Percentiles rank a stretch among this genome's conserved stretches.
These are phyloP conservation scores for Macropus fuliginosus DNA, from an alignment of 2,797 vertebrate genomes.

Conservation along the genomic window DNA sequence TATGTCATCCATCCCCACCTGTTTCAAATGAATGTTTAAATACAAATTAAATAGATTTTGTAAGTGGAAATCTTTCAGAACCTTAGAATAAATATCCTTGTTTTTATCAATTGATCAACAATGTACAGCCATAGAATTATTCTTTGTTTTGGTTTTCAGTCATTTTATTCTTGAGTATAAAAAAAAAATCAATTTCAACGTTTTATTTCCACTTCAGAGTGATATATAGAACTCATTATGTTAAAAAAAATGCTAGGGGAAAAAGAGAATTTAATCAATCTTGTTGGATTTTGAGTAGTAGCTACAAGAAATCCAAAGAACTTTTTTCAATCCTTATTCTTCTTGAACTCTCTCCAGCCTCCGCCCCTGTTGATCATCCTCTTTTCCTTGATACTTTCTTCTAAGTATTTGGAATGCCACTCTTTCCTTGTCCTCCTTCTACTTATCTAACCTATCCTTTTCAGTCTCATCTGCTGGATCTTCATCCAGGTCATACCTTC, in stretches of 20 bases:
- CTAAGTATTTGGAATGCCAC: no score
- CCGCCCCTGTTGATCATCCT: no score
- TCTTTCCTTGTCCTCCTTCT: no score
- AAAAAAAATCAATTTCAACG: neutral
- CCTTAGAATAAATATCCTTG: neutral
- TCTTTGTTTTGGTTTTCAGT: neutral
- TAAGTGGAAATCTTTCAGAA: constrained; percentile 32
- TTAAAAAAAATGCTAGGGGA: constrained; percentile 16
- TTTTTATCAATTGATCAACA: constrained; percentile 12
- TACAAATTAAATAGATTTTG: neutral
- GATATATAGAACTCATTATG: neutral
- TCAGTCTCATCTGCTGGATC: no score
- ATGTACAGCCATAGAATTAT: neutral
- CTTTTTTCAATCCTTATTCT: neutral
- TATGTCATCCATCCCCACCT: neutral
- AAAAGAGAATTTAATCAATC: neutral
- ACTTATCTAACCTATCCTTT: no score
- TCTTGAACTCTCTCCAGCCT: no score
- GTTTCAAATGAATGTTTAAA: neutral
- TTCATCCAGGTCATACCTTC: no score
- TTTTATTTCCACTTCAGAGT: neutral
- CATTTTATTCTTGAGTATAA: neutral
- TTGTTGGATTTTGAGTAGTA: neutral
- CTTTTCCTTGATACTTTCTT: no score
- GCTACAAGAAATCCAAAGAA: neutral